Conservation (phyloP, 1,140 invertebrate genomes). For the Nylanderia fulva region DNA sequence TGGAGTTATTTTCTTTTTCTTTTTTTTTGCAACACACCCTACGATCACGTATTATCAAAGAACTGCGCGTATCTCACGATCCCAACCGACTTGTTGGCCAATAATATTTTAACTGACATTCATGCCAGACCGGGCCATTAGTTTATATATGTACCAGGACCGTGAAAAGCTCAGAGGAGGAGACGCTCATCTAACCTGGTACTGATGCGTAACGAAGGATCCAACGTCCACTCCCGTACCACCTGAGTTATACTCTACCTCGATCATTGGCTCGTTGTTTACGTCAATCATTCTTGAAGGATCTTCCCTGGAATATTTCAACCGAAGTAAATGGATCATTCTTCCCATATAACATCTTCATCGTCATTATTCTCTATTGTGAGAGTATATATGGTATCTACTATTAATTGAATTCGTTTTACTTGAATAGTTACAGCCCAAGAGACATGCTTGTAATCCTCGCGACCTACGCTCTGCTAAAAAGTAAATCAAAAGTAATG, state of each 20-base stretch:
- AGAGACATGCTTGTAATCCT: not conserved
- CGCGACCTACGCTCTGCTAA: slow-evolving; percentile 5
- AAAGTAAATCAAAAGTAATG: slow-evolving; percentile 26
- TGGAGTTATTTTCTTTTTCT: not conserved
- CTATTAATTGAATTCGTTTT: slow-evolving; percentile 65
- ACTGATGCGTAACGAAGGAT: slow-evolving; percentile 82
- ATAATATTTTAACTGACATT: slow-evolving; percentile 75
- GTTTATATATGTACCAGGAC: slow-evolving; percentile 83
- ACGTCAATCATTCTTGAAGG: slow-evolving; percentile 9
- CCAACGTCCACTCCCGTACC: slow-evolving; percentile 67
- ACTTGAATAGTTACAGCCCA: slow-evolving; percentile 42
- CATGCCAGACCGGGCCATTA: slow-evolving; percentile 69
- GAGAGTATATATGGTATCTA: slow-evolving; percentile 25
- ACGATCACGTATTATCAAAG: slow-evolving; percentile 14
- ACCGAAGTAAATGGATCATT: slow-evolving; percentile 56
- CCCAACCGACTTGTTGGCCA: slow-evolving; percentile 35
- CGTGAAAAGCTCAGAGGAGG: slow-evolving; percentile 74
- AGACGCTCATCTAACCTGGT: slow-evolving; percentile 79
- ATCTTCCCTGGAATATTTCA: slow-evolving; percentile 51
- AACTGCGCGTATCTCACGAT: slow-evolving; percentile 29
- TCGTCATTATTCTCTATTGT: not conserved
- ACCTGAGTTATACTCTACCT: slow-evolving; percentile 43
- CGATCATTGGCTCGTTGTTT: slow-evolving; percentile 69
- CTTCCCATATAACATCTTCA: not conserved
- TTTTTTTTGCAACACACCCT: not conserved